Percentiles rank a stretch among this genome's conserved stretches.
These are phyloP conservation scores for Schrankia costaestrigalis DNA, from an alignment of 2,888 invertebrate genomes.

Conservation along the genomic window DNA sequence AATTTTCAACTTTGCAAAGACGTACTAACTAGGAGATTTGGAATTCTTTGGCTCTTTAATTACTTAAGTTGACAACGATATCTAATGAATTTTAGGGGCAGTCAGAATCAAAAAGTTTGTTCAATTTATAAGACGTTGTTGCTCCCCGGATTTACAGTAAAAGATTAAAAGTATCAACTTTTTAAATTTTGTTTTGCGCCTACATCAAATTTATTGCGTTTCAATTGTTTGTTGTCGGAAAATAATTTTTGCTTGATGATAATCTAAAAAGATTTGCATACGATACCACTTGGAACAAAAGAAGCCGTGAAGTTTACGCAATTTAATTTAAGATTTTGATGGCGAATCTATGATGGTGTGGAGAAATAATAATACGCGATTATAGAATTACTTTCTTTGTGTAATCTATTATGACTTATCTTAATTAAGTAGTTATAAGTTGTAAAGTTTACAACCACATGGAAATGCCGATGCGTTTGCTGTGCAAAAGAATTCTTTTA, in stretches of 20 bases:
- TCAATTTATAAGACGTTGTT: constrained; percentile 4
- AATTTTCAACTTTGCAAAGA: constrained; percentile 49
- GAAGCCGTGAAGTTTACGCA: too few species aligned
- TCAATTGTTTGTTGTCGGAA: constrained; percentile 2
- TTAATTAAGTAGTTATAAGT: neutral
- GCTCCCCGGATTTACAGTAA: constrained; percentile 8
- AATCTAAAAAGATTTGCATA: too few species aligned
- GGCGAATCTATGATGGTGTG: too few species aligned
- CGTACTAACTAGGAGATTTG: constrained; percentile 34
- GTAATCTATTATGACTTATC: neutral
- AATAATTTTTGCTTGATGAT: too few species aligned
- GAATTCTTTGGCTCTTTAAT: constrained; percentile 51
- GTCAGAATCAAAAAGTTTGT: constrained; percentile 27
- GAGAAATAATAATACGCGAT: too few species aligned
- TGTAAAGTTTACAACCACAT: too few species aligned
- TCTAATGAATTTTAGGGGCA: constrained; percentile 32
- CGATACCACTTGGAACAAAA: too few species aligned
- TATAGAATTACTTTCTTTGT: neutral
- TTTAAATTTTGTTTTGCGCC: constrained; percentile 9
- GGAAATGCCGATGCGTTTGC: too few species aligned
- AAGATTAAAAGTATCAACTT: constrained; percentile 20
- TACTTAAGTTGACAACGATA: constrained; percentile 51
- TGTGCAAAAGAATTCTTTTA: too few species aligned
- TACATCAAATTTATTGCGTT: constrained; percentile 2
- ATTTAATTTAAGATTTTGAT: neutral